A percentile compares a stretch with the other conserved stretches of the same genome.
Evolutionary conservation across 2,797 vertebrate genomes (phyloP).

Genomic region (Schizopygopsis pylzovi): DNA sequence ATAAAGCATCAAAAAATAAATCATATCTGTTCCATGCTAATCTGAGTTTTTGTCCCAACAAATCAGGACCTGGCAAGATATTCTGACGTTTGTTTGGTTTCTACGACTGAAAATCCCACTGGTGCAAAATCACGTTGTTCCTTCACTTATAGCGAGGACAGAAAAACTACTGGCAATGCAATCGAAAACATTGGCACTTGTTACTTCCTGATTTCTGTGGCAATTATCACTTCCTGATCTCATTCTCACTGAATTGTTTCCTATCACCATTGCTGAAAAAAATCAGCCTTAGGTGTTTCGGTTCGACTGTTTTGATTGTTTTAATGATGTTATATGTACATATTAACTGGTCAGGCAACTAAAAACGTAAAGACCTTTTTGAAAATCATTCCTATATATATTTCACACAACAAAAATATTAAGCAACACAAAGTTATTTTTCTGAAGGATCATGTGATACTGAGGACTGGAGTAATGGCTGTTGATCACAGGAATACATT

Average conservation of each 20-base stretch:
- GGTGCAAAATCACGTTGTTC: not conserved
- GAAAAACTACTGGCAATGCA: not conserved
- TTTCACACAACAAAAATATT: not conserved
- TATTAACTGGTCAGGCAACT: not conserved
- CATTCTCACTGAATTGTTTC: not conserved
- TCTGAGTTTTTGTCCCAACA: conserved; percentile 3
- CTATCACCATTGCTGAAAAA: not conserved
- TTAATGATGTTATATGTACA: not conserved
- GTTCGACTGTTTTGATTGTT: not conserved
- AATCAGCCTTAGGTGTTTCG: not conserved
- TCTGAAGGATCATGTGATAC: not conserved
- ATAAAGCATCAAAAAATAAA: conserved; percentile 4
- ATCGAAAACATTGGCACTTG: not conserved
- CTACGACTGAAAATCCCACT: not conserved
- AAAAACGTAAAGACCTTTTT: not conserved
- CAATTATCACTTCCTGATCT: not conserved
- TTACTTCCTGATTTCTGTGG: conserved; percentile 1
- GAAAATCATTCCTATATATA: not conserved
- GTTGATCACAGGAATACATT: not conserved
- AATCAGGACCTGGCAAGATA: not conserved
- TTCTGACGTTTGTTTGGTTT: not conserved
- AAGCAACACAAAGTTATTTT: not conserved
- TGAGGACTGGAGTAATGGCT: not conserved
- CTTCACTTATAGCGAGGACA: not conserved
- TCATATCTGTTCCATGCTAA: not conserved